Evolutionary conservation across 2,113 vertebrate genomes (phyloP).

Genomic region (Empidonax traillii): DNA sequence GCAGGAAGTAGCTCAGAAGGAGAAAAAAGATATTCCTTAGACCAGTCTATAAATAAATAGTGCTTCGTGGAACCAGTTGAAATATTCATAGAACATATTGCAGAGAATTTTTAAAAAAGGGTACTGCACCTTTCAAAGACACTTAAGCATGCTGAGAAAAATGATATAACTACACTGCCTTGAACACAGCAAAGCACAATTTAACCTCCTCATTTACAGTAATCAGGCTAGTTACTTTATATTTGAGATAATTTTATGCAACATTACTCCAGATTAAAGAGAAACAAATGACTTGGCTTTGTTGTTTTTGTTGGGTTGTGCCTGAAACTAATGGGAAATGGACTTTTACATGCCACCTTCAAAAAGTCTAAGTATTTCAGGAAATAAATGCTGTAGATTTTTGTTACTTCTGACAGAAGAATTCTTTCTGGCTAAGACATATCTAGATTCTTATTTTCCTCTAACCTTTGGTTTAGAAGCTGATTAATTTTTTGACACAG

Average conservation of each 20-base stretch:
- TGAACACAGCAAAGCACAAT: not conserved
- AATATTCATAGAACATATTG: not conserved
- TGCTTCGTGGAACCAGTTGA: not conserved
- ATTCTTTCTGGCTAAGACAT: not conserved
- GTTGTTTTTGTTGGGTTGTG: not conserved
- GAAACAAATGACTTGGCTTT: not conserved
- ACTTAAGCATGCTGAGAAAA: not conserved
- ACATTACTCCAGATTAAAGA: not conserved
- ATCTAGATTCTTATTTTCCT: not conserved
- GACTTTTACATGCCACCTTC: not conserved
- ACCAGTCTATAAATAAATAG: not conserved
- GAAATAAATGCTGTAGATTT: not conserved
- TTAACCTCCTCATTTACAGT: not conserved
- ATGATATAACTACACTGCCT: not conserved
- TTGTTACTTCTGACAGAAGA: not conserved
- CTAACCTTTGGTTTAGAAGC: not conserved
- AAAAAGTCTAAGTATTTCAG: not conserved
- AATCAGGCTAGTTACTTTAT: not conserved
- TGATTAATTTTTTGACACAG: not conserved
- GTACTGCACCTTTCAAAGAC: not conserved
- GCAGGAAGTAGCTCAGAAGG: not conserved
- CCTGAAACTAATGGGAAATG: not conserved
- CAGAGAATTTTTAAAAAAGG: not conserved
- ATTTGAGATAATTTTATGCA: slow-evolving; percentile 4
- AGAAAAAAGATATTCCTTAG: not conserved